Evolutionary conservation across 2,797 vertebrate genomes (phyloP).

Genomic region (Iguana delicatissima): DNA sequence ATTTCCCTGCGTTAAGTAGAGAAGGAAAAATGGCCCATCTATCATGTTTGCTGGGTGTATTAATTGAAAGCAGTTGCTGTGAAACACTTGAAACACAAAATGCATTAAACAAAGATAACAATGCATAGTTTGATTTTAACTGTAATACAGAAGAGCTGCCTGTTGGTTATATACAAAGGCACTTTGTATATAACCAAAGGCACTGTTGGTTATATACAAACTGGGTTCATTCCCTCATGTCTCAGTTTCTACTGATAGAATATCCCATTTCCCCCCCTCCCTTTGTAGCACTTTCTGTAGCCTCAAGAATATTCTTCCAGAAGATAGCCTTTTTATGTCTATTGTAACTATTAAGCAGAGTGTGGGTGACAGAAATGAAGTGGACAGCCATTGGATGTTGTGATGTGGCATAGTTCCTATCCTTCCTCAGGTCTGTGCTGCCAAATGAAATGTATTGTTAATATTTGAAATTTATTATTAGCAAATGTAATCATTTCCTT

Average conservation of each 20-base stretch:
- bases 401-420: not conserved
- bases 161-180: not conserved
- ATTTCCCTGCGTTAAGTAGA: not conserved
- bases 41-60: not conserved
- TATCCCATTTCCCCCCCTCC: not conserved
- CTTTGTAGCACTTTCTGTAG: not conserved
- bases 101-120: not conserved
- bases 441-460: not conserved
- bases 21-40: too few relatives aligned
- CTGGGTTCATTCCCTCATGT: not conserved
- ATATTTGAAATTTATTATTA: not conserved
- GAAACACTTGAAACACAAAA: constrained; percentile 1
- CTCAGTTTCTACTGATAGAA: not conserved
- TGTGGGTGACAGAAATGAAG: not conserved
- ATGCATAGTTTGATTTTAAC: not conserved
- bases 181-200: too few relatives aligned
- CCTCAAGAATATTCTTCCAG: not conserved
- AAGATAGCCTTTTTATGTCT: not conserved
- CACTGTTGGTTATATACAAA: not conserved
- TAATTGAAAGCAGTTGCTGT: not conserved
- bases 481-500: not conserved
- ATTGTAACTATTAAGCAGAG: not conserved
- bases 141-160: not conserved
- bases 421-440: too few relatives aligned
- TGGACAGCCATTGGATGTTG: not conserved